Percentiles rank a stretch among this genome's conserved stretches.
Evolutionary conservation across 64 coral and sea anemone genomes (phyloP).

Genomic region (Dendrophyllia cribrosa): DNA sequence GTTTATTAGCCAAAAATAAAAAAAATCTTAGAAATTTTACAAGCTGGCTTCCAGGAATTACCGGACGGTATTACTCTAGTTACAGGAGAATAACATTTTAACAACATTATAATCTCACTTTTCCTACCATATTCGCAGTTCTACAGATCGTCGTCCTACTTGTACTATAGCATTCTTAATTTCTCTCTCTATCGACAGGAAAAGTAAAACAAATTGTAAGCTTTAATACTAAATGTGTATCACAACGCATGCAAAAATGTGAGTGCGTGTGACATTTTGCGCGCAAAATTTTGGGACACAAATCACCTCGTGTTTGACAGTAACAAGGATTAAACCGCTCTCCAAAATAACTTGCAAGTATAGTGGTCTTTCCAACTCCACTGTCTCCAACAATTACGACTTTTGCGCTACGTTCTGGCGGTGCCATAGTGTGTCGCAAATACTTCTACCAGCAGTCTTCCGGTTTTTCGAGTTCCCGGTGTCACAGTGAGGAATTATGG

Average conservation of each 20-base stretch:
- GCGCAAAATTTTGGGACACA: too few species aligned
- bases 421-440: neutral
- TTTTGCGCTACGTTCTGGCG: slow-evolving; percentile 20
- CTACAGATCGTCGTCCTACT: slow-evolving; percentile 33
- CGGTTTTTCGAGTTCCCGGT: too few species aligned
- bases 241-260: too few species aligned
- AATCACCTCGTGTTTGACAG: slow-evolving; percentile 59
- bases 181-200: slow-evolving; percentile 46
- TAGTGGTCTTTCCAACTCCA: slow-evolving; percentile 76
- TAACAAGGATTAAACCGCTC: slow-evolving; percentile 57
- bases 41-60: too few species aligned
- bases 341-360: slow-evolving; percentile 43
- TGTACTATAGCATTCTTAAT: slow-evolving; percentile 39
- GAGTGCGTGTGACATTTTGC: too few species aligned
- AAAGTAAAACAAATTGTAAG: neutral
- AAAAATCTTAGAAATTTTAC: too few species aligned
- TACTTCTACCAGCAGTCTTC: neutral
- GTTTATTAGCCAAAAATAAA: too few species aligned
- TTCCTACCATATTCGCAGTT: slow-evolving; percentile 72
- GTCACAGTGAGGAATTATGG: too few species aligned
- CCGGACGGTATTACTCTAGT: too few species aligned
- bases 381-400: slow-evolving; percentile 67
- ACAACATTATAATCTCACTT: too few species aligned
- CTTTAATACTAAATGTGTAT: too few species aligned
- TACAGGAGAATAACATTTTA: too few species aligned